Evolutionary conservation across 2,113 vertebrate species (phyloP).

Genomic region (Thymallus thymallus): DNA sequence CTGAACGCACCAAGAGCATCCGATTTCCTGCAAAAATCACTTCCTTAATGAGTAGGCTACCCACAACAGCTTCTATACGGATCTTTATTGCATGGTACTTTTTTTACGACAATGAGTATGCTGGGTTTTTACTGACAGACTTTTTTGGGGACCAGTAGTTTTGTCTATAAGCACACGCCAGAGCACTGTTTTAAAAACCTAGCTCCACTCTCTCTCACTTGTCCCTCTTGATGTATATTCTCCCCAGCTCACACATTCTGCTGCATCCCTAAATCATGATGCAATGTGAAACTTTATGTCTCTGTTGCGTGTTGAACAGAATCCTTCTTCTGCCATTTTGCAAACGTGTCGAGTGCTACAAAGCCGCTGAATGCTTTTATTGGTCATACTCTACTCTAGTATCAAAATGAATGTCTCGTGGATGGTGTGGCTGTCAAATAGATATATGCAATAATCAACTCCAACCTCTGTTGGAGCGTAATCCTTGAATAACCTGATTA

Average conservation of each 20-base stretch:
- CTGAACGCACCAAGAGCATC: conserved; percentile 48
- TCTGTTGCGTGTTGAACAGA: conserved; percentile 23
- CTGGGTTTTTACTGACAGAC: too few species aligned
- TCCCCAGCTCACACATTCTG: conserved; percentile 1
- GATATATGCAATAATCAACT: conserved; percentile 52
- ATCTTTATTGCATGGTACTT: too few species aligned
- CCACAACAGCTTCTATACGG: not conserved
- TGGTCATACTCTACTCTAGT: conserved; percentile 31
- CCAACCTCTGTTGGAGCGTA: conserved; percentile 40
- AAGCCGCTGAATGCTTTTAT: conserved; percentile 10
- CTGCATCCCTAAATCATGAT: conserved; percentile 12
- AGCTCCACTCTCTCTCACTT: not conserved
- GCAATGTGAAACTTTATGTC: conserved; percentile 28
- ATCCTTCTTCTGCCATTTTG: conserved; percentile 24
- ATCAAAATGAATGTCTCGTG: conserved; percentile 54
- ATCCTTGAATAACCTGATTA: conserved; percentile 60
- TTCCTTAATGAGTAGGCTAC: conserved; percentile 5
- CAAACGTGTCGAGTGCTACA: conserved; percentile 29
- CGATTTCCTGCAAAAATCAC: conserved; percentile 13
- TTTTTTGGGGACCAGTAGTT: too few species aligned
- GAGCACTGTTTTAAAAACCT: not conserved
- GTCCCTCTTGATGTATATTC: not conserved
- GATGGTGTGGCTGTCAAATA: conserved; percentile 56
- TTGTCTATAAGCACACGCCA: too few species aligned
- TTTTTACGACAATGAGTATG: too few species aligned